Percentiles rank a stretch among this genome's conserved stretches.
Conservation (phyloP, 2,888 invertebrate species). For the Orchestes rusci region DNA sequence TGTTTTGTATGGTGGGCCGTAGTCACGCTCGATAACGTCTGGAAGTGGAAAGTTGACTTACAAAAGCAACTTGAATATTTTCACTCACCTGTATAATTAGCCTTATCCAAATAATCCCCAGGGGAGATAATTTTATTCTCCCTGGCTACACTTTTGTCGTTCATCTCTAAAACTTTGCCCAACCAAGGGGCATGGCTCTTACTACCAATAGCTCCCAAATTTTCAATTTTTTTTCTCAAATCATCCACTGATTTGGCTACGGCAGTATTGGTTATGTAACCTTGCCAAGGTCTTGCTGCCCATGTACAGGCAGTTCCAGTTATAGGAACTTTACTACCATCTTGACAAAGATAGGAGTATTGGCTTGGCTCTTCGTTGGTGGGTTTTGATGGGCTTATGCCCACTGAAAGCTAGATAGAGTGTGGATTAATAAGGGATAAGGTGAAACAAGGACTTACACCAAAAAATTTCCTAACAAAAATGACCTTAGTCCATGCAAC, state of each 20-base stretch:
- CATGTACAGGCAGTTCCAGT: constrained; percentile 64
- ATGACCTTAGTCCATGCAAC: constrained; percentile 83
- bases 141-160: constrained; percentile 50
- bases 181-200: constrained; percentile 44
- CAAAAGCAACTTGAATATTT: too few species aligned
- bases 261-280: constrained; percentile 62
- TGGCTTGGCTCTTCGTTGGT: constrained; percentile 58
- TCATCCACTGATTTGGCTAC: constrained; percentile 49
- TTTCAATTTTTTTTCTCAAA: constrained; percentile 50
- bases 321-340: constrained; percentile 63
- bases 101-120: constrained; percentile 38
- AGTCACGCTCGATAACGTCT: constrained; percentile 61
- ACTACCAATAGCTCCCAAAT: constrained; percentile 45
- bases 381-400: constrained; percentile 49
- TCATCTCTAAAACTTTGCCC: constrained; percentile 50
- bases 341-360: constrained; percentile 71
- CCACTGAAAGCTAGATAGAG: constrained; percentile 52
- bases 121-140: constrained; percentile 38
- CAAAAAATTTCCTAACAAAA: constrained; percentile 72
- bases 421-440: not conserved
- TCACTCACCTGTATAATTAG: constrained; percentile 47
- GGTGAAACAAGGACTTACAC: constrained; percentile 46
- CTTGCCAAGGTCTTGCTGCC: constrained; percentile 84
- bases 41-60: constrained; percentile 1
- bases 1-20: constrained; percentile 59